These are phyloP conservation scores for Patiria pectinifera DNA, from an alignment of 53 echinoderm and acorn worm genomes.

Conservation along the genomic window DNA sequence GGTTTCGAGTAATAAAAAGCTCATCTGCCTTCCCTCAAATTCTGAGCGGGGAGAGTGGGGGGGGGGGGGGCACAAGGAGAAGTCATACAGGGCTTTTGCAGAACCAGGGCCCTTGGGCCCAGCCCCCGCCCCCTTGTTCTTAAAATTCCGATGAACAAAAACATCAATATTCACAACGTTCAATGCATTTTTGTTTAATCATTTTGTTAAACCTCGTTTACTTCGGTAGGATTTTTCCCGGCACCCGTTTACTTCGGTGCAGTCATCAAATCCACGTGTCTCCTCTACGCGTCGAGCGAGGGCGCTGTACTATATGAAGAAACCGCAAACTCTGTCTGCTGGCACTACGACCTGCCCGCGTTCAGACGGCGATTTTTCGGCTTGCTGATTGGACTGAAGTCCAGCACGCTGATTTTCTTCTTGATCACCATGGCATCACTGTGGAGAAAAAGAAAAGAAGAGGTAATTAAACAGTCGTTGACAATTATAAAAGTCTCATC, in stretches of 20 bases:
- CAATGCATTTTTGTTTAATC: not conserved
- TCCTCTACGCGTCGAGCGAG: slow-evolving; percentile 11
- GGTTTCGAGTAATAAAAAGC: no score
- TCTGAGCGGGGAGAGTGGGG: no score
- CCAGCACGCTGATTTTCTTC: slow-evolving; percentile 18
- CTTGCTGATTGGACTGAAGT: slow-evolving; percentile 22
- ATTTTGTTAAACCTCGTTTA: not conserved
- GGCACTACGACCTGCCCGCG: slow-evolving; percentile 13
- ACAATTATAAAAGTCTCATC: no score
- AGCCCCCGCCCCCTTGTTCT: no score
- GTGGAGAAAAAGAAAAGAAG: slow-evolving; percentile 5
- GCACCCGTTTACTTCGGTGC: slow-evolving; percentile 8
- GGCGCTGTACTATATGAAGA: slow-evolving; percentile 23
- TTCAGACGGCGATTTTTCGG: slow-evolving; percentile 13
- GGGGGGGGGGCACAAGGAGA: no score
- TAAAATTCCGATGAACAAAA: no score
- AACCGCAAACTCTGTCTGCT: not conserved
- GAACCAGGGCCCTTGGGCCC: no score
- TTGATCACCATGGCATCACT: slow-evolving; percentile 13
- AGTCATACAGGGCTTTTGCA: no score
- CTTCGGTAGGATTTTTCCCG: slow-evolving; percentile 14
- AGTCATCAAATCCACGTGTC: slow-evolving; percentile 14
- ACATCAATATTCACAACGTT: not conserved
- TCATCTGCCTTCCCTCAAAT: no score
- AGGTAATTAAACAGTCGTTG: slow-evolving; percentile 29